Conservation (phyloP, 2,888 invertebrate species). For the Carterocephalus palaemon region DNA sequence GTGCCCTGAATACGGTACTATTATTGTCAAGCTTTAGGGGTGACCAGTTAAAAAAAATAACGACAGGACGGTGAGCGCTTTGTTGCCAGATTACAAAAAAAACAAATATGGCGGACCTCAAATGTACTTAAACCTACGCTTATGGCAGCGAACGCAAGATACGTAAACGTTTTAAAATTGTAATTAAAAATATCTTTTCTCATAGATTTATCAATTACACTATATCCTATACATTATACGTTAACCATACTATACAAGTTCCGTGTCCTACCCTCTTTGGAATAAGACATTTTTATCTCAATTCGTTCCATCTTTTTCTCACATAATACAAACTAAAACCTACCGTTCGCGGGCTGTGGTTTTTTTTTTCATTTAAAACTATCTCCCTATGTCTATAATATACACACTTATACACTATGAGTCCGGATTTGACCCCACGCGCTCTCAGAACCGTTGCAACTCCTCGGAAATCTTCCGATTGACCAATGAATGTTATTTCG, state of each 20-base stretch:
- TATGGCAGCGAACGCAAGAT: slow-evolving; percentile 65
- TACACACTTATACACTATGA: slow-evolving; percentile 27
- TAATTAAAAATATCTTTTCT: slow-evolving; percentile 70
- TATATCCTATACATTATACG: slow-evolving; percentile 40
- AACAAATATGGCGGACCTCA: slow-evolving; percentile 32
- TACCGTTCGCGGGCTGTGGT: slow-evolving; percentile 5
- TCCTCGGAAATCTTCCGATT: slow-evolving; percentile 30
- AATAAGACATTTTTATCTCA: slow-evolving; percentile 20
- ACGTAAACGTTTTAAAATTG: slow-evolving; percentile 40
- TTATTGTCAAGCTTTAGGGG: slow-evolving; percentile 36
- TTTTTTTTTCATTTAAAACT: slow-evolving; percentile 20
- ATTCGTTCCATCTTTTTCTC: not conserved
- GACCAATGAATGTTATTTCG: too few species aligned
- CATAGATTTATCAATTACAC: slow-evolving; percentile 53
- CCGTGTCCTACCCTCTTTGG: slow-evolving; percentile 35
- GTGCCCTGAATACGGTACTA: slow-evolving; percentile 26
- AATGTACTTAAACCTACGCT: slow-evolving; percentile 55
- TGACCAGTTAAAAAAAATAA: slow-evolving; percentile 17
- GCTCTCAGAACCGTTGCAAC: slow-evolving; percentile 39
- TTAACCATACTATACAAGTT: slow-evolving; percentile 62
- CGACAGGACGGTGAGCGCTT: slow-evolving; percentile 22
- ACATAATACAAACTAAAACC: slow-evolving; percentile 18
- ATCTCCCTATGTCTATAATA: slow-evolving; percentile 27
- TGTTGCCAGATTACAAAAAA: slow-evolving; percentile 24
- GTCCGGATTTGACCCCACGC: slow-evolving; percentile 50